A percentile compares a stretch with the other conserved stretches of the same genome.
These are phyloP conservation scores for Salticus scenicus DNA, from an alignment of 2,888 invertebrate genomes.

Conservation along the genomic window DNA sequence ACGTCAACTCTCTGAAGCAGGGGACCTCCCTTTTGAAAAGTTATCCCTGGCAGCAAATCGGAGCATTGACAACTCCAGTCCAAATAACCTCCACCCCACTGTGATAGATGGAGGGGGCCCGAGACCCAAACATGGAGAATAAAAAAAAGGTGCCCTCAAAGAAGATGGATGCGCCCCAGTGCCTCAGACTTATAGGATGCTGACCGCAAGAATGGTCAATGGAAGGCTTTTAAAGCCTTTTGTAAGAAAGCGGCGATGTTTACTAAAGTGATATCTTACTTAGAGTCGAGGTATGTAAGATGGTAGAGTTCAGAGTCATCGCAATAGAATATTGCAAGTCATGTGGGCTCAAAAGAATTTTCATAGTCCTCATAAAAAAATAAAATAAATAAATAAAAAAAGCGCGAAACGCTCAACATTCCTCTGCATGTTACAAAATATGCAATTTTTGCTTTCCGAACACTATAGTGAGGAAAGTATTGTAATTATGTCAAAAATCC, in stretches of 20 bases:
- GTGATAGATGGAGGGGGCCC: constrained; percentile 11
- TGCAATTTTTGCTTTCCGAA: too few species aligned
- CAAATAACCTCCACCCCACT: constrained; percentile 16
- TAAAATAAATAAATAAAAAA: too few species aligned
- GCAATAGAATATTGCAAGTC: too few species aligned
- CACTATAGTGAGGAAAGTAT: too few species aligned
- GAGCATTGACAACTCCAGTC: constrained; percentile 12
- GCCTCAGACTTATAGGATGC: constrained; percentile 6
- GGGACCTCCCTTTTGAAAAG: background rate
- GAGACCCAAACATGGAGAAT: background rate
- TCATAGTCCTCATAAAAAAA: too few species aligned
- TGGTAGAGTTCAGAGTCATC: background rate
- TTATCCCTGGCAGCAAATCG: background rate
- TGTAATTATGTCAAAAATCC: too few species aligned
- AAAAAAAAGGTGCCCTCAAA: background rate
- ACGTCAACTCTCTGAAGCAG: constrained; percentile 3
- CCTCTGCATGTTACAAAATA: too few species aligned
- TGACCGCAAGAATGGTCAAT: constrained; percentile 12
- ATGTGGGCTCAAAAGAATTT: too few species aligned
- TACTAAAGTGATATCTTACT: background rate
- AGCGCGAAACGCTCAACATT: too few species aligned
- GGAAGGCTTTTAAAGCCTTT: background rate
- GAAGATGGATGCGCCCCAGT: background rate
- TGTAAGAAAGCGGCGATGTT: background rate
- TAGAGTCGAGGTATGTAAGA: background rate